These are phyloP conservation scores for Cyphomyrmex costatus DNA, from an alignment of 1,140 invertebrate genomes.

Conservation along the genomic window DNA sequence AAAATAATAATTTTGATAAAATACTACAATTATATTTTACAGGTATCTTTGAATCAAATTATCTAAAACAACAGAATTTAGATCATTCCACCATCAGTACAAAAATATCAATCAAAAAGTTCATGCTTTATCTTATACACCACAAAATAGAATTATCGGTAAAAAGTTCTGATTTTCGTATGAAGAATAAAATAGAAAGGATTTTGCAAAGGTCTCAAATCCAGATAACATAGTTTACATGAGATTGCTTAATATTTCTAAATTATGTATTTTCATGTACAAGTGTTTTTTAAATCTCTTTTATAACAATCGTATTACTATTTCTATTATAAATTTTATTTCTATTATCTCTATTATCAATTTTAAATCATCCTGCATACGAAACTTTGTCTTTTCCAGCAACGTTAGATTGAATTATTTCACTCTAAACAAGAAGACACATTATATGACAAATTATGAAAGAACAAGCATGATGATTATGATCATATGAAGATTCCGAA, in stretches of 20 bases:
- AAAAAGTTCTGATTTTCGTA: neutral
- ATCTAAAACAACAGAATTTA: neutral
- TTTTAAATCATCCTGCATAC: constrained; percentile 1
- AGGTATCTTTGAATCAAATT: neutral
- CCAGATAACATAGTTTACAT: too few species aligned
- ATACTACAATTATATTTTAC: neutral
- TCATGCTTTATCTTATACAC: neutral
- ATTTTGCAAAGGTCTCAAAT: neutral
- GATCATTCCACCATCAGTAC: constrained; percentile 9
- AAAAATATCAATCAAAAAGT: constrained; percentile 1
- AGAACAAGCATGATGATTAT: constrained; percentile 47
- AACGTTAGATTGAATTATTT: neutral
- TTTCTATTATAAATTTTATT: neutral
- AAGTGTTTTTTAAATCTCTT: neutral
- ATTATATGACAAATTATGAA: constrained; percentile 16
- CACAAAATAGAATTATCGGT: neutral
- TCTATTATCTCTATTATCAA: neutral
- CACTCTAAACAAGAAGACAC: constrained; percentile 1
- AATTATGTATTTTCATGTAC: neutral
- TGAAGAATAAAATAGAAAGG: neutral
- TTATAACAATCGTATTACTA: neutral
- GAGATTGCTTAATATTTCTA: neutral
- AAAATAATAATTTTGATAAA: neutral
- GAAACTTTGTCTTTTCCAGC: constrained; percentile 18
- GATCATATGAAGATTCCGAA: constrained; percentile 15